Percentiles rank a stretch among this genome's conserved stretches.
phyloP scores from a whole-genome alignment of 2,797 vertebrate genomes.

The Sebastes umbrosus region DNA sequence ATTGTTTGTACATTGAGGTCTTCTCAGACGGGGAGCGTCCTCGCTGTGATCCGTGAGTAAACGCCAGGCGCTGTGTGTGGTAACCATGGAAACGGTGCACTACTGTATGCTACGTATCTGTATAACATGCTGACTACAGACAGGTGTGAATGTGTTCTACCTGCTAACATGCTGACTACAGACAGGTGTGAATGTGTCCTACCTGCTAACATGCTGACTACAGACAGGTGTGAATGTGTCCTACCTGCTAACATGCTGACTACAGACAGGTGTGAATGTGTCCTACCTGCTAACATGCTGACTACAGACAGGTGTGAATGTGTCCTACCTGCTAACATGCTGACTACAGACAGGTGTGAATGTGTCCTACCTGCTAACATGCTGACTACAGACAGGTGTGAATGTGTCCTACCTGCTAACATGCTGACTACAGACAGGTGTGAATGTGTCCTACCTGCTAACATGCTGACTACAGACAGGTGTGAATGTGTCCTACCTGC shows the following conservation, averaged over 20 bases:
- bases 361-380: conserved; percentile 89
- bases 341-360: conserved; percentile 89
- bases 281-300: conserved; percentile 93
- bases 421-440: conserved; percentile 95
- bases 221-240: conserved; percentile 78
- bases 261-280: conserved; percentile 82
- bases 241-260: conserved; percentile 96
- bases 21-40: too few species aligned
- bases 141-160: conserved; percentile 67
- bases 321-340: conserved; percentile 91
- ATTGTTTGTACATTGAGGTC: too few species aligned
- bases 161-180: conserved; percentile 95
- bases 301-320: conserved; percentile 87
- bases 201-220: conserved; percentile 97
- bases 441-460: conserved; percentile 83
- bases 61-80: too few species aligned
- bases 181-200: conserved; percentile 75
- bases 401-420: conserved; percentile 85
- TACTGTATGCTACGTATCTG: too few species aligned
- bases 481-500: conserved; percentile 82
- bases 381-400: conserved; percentile 91
- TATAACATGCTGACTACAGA: too few species aligned
- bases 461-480: conserved; percentile 95
- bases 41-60: too few species aligned
- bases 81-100: too few species aligned